Evolutionary conservation across 2,797 vertebrate species (phyloP).

Genomic region (Centropyge bicolor): DNA sequence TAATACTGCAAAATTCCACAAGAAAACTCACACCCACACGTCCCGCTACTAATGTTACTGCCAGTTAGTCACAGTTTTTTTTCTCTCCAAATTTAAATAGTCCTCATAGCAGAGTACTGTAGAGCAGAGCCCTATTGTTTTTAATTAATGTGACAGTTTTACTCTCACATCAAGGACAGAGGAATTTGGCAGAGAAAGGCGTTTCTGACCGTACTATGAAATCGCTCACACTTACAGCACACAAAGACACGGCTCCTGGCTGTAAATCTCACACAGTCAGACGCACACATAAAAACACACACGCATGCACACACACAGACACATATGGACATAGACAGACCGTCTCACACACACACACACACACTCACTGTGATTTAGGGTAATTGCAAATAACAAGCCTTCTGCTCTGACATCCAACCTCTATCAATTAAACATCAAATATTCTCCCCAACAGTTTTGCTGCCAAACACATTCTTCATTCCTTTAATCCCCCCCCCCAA

Average conservation of each 20-base stretch:
- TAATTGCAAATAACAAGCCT: conserved; percentile 62
- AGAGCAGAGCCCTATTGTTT: conserved; percentile 23
- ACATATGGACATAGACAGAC: background rate
- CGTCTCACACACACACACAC: background rate
- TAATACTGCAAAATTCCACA: background rate
- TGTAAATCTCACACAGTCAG: conserved; percentile 4
- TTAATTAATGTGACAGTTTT: conserved; percentile 57
- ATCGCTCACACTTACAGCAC: conserved; percentile 21
- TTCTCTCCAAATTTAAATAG: background rate
- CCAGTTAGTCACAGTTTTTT: background rate
- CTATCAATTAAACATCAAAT: conserved; percentile 74
- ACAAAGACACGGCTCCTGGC: conserved; percentile 22
- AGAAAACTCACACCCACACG: background rate
- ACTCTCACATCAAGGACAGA: conserved; percentile 42
- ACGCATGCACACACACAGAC: background rate
- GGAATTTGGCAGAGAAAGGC: conserved; percentile 37
- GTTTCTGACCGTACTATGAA: conserved; percentile 42
- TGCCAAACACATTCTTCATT: conserved; percentile 71
- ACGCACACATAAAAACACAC: conserved; percentile 15
- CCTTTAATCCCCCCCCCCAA: conserved; percentile 54
- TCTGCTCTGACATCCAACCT: conserved; percentile 54
- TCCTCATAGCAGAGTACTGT: background rate
- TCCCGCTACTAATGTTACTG: background rate
- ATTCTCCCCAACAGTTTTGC: conserved; percentile 58
- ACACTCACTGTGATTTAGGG: conserved; percentile 32